Percentiles rank a stretch among this genome's conserved stretches.
Evolutionary conservation across 2,113 vertebrate genomes (phyloP).

Genomic region (Paradisaea rubra): DNA sequence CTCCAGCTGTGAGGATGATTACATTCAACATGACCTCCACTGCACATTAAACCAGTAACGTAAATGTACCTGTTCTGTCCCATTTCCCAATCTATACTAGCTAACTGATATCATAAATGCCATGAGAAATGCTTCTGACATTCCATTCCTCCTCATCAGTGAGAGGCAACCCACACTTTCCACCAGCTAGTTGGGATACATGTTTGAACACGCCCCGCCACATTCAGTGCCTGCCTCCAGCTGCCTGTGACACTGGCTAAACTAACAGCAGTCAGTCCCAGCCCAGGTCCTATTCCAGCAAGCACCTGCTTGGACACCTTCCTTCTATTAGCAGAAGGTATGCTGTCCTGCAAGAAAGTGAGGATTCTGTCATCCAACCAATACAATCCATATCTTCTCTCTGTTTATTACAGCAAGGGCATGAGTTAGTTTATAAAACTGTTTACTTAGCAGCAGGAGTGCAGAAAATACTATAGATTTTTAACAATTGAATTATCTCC

Average conservation of each 20-base stretch:
- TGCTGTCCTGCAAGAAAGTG: neutral
- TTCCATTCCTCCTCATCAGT: neutral
- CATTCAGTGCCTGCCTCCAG: neutral
- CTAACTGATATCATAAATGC: neutral
- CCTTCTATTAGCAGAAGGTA: neutral
- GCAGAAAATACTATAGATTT: neutral
- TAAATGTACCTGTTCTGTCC: neutral
- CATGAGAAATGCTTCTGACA: neutral
- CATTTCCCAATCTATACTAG: neutral
- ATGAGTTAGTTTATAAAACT: neutral
- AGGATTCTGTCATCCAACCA: neutral
- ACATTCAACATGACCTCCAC: neutral
- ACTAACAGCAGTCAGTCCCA: neutral
- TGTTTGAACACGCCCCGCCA: neutral
- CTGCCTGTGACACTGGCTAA: neutral
- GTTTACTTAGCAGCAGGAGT: neutral
- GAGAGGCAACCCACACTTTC: neutral
- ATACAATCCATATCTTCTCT: neutral
- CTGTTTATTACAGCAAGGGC: neutral
- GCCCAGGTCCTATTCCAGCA: neutral
- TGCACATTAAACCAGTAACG: neutral
- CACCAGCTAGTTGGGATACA: rapidly evolving
- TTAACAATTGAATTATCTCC: neutral
- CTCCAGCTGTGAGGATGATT: neutral
- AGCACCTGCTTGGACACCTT: neutral